Conservation (phyloP, 2,888 invertebrate genomes). For the Nephrocerus scutellatus region DNA sequence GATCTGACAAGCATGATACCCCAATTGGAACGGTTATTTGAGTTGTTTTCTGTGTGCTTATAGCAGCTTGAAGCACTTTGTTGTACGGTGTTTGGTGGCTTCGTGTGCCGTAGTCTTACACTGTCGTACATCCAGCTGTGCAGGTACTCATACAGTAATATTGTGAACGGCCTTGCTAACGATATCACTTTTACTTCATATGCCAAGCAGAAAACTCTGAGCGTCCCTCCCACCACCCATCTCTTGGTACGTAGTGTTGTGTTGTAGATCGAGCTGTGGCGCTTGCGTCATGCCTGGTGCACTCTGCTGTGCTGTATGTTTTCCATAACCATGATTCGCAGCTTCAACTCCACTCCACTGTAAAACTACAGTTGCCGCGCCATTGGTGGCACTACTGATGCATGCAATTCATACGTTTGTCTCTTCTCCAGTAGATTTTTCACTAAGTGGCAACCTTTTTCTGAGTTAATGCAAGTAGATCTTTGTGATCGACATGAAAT, state of each 20-base stretch:
- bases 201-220: too few species aligned
- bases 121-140: too few species aligned
- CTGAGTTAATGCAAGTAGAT: background rate
- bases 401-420: too few species aligned
- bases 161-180: conserved; percentile 29
- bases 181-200: conserved; percentile 28
- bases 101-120: too few species aligned
- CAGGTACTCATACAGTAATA: conserved; percentile 12
- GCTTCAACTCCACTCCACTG: too few species aligned
- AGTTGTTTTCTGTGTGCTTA: conserved; percentile 6
- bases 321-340: conserved; percentile 25
- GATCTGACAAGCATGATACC: conserved; percentile 19
- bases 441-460: too few species aligned
- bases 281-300: conserved; percentile 24
- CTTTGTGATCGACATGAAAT: too few species aligned
- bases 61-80: too few species aligned
- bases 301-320: conserved; percentile 26
- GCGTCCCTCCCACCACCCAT: conserved; percentile 12
- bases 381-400: background rate
- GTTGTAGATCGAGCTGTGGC: conserved; percentile 11
- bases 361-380: background rate
- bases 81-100: too few species aligned
- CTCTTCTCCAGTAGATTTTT: background rate
- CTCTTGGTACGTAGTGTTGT: conserved; percentile 7
- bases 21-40: conserved; percentile 22